These are phyloP conservation scores for Felis catus DNA, from an alignment of 2,113 vertebrate species.

Conservation along the genomic window DNA sequence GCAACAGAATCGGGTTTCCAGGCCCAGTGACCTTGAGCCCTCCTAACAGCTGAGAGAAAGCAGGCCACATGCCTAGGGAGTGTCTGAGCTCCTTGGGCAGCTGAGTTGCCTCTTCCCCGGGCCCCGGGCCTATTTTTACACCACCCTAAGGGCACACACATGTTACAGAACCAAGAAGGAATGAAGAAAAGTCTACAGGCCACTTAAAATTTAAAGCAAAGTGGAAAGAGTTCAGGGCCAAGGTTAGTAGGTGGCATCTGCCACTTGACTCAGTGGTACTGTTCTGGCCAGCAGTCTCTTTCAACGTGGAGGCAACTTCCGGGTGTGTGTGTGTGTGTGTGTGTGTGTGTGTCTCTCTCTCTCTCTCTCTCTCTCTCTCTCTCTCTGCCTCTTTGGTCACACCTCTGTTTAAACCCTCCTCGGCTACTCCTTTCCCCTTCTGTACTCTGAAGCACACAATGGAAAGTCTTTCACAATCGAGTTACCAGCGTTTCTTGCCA, in stretches of 20 bases:
- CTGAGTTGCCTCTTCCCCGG: constrained; percentile 49
- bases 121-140: constrained; percentile 72
- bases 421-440: background rate
- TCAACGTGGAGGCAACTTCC: background rate
- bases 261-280: background rate
- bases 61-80: constrained; percentile 42
- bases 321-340: background rate
- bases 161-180: constrained; percentile 31
- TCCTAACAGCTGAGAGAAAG: constrained; percentile 60
- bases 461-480: background rate
- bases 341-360: background rate
- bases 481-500: background rate
- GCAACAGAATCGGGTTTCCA: constrained; percentile 54
- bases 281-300: background rate
- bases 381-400: background rate
- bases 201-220: background rate
- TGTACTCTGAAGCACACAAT: background rate
- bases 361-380: background rate
- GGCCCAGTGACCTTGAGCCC: constrained; percentile 53
- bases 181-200: background rate
- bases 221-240: background rate
- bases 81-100: constrained; percentile 62
- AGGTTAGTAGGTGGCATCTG: background rate
- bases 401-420: background rate
- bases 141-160: background rate